Conservation (phyloP, 2,113 vertebrate species). For the Otus sunia region DNA sequence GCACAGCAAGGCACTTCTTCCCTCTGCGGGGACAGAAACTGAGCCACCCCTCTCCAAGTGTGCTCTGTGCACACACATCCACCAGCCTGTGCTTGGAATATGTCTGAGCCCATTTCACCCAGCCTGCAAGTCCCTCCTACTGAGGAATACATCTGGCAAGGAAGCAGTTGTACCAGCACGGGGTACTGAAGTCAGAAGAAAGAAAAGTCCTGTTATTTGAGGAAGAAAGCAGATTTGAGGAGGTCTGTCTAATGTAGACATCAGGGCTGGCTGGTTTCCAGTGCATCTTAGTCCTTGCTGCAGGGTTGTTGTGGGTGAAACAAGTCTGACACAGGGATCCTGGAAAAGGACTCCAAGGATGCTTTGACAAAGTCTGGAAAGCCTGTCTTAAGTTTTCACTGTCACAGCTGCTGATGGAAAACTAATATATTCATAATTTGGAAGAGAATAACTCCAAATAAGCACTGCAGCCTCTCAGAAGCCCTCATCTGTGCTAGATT, state of each 20-base stretch:
- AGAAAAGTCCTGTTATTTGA: background rate
- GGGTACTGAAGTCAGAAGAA: background rate
- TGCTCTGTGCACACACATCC: background rate
- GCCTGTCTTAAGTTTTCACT: constrained; percentile 13
- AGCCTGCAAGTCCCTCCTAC: background rate
- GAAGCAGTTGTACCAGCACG: background rate
- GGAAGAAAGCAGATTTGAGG: background rate
- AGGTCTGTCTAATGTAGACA: background rate
- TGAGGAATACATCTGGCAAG: background rate
- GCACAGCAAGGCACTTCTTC: background rate
- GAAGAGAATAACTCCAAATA: constrained; percentile 60
- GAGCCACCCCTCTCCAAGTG: background rate
- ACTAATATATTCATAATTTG: constrained; percentile 59
- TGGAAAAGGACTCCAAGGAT: background rate
- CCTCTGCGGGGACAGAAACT: background rate
- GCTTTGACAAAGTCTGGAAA: constrained; percentile 49
- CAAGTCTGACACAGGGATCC: background rate
- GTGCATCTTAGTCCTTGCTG: background rate
- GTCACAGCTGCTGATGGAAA: constrained; percentile 30
- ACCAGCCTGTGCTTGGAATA: background rate
- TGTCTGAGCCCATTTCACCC: background rate
- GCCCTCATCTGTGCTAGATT: constrained; percentile 65
- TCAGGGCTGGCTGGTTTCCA: background rate
- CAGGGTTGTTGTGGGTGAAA: background rate
- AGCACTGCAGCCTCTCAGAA: constrained; percentile 55